Base-by-base conservation (phyloP, 2,888 invertebrate species). In the Hemaris fuciformis region DNA sequence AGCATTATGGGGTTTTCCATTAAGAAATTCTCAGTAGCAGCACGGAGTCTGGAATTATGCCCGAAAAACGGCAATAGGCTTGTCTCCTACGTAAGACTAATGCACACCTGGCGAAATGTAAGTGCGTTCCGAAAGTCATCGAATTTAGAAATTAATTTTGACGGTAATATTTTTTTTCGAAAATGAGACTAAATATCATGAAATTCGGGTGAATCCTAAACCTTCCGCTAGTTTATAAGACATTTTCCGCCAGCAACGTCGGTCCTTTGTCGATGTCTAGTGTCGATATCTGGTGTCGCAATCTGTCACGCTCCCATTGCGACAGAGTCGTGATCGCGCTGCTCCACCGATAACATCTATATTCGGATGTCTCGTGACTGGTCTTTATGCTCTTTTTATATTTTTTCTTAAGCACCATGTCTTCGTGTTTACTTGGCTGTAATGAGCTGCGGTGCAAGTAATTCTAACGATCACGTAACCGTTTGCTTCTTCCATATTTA, bases 241-340 rank as follows among this genome's bases (percentile, higher is more conserved):
- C 53, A 27, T 59, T 27, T 45, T 45, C 10, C 59, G 59, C 0
- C 15, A n/a, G n/a, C 53, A 18, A 46, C 31, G 23, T 34, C 57
- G 61, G 31, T 41, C 22, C 61, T 31, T 42, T 45, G 22, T 59
- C 58, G 58, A 59, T 43, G 43, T 43, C 46, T 46, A 27, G 53
- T 53, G 34, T 41, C 53, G 57, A 41, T 61, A 57, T 61, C 57
- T 43, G 18, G 61, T 61, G 62, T 62, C 53, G 59, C 59, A 59
- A 62, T 62, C 62, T 62, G 62, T 62, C 62, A 62, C 62, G 62
- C 46, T 61, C 43, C 45, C 43, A 59, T 45, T 46, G 61, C 57
- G 61, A 57, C 57, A 45, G 57, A 61, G 57, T 61, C 61, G 57
- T 57, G 61, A 61, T 34, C 57, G 41, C 42, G 43, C 43, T 57